These are phyloP conservation scores for Formicarius rufipectus DNA, from an alignment of 2,113 vertebrate genomes.

Conservation along the genomic window DNA sequence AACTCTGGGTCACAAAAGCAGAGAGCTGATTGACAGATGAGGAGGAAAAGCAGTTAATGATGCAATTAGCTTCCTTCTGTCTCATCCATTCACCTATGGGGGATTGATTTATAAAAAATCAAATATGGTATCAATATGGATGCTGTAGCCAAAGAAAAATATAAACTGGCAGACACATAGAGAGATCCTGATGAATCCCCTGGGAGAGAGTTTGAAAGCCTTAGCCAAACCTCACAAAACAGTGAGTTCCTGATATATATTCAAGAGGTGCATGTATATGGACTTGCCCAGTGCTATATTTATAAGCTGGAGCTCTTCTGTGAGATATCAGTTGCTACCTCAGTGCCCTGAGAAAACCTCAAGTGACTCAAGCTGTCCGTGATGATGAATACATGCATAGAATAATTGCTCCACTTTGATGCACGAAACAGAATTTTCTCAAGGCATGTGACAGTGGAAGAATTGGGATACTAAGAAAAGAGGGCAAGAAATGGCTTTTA, in stretches of 20 bases:
- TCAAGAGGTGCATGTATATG: not conserved
- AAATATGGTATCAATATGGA: slow-evolving; percentile 3
- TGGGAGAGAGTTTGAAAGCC: not conserved
- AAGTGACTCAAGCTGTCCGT: not conserved
- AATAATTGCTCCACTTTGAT: not conserved
- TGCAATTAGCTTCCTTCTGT: not conserved
- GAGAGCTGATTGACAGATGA: not conserved
- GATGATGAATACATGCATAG: not conserved
- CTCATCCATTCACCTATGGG: not conserved
- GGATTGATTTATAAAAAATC: slow-evolving; percentile 9
- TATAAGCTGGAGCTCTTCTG: not conserved
- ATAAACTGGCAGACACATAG: slow-evolving; percentile 15
- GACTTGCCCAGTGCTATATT: not conserved
- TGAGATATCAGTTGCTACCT: not conserved
- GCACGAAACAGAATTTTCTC: slow-evolving; percentile 5
- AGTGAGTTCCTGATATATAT: slow-evolving; percentile 15
- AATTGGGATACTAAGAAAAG: not conserved
- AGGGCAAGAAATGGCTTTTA: not conserved
- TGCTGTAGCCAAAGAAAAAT: slow-evolving; percentile 35
- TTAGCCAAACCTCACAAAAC: slow-evolving; percentile 36
- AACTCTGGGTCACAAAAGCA: slow-evolving; percentile 10
- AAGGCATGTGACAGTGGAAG: not conserved
- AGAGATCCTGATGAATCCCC: slow-evolving; percentile 29
- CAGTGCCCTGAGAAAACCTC: not conserved
- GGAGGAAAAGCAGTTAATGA: not conserved